A percentile compares a stretch with the other conserved stretches of the same genome.
These are phyloP conservation scores for Acanthopleura granulata DNA, from an alignment of 2,888 invertebrate genomes.

Conservation along the genomic window DNA sequence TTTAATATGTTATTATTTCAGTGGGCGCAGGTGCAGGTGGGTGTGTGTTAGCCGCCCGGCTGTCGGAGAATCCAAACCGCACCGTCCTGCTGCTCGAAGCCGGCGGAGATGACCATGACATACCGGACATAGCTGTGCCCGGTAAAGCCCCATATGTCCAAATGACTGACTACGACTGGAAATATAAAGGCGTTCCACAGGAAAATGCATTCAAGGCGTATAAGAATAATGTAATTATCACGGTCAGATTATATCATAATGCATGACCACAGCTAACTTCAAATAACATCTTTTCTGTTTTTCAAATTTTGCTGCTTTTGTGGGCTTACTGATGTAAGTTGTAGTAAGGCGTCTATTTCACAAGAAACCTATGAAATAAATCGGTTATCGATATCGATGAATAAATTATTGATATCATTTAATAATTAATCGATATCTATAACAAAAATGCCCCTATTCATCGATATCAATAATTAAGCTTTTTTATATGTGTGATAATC, in stretches of 20 bases:
- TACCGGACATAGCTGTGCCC: not conserved
- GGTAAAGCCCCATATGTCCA: not conserved
- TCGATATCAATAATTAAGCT: too few species aligned
- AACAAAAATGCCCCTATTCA: too few species aligned
- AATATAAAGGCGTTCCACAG: not conserved
- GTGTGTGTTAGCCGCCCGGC: not conserved
- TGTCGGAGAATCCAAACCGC: not conserved
- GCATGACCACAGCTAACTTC: too few species aligned
- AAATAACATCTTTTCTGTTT: too few species aligned
- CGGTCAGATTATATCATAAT: not conserved
- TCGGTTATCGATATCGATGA: too few species aligned
- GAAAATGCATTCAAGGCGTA: slow-evolving; percentile 9
- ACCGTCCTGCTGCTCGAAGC: not conserved
- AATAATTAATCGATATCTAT: too few species aligned
- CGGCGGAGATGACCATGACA: not conserved
- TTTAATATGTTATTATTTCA: not conserved
- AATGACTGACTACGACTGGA: not conserved
- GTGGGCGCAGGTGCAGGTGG: not conserved
- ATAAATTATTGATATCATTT: too few species aligned
- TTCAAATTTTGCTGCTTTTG: too few species aligned
- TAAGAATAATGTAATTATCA: not conserved
- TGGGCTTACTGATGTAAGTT: too few species aligned
- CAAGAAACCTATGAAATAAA: too few species aligned
- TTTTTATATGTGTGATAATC: too few species aligned
- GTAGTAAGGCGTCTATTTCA: too few species aligned